phyloP scores from a whole-genome alignment of 2,888 invertebrate genomes.

The Tyria jacobaeae region DNA sequence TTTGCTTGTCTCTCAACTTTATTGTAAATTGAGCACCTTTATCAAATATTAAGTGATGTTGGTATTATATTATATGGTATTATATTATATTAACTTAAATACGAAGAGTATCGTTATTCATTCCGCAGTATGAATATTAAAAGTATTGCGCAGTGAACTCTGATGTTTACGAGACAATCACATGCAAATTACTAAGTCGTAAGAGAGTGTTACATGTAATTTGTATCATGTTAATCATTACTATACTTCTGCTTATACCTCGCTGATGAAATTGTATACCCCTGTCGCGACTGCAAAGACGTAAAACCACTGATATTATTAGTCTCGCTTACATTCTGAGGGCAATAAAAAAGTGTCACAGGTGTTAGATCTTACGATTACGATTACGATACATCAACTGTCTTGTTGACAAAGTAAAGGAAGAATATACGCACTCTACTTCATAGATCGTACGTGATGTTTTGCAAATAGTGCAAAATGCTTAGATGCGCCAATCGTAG shows the following conservation, averaged over 20 bases:
- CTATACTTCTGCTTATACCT: conserved; percentile 58
- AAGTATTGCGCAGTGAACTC: conserved; percentile 65
- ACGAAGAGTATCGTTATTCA: conserved; percentile 50
- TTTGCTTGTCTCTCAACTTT: no score
- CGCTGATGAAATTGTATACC: conserved; percentile 65
- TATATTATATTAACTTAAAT: conserved; percentile 43
- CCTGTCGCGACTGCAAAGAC: conserved; percentile 50
- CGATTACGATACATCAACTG: conserved; percentile 17
- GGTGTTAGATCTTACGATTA: conserved; percentile 26
- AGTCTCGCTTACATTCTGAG: conserved; percentile 29
- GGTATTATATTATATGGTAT: no score
- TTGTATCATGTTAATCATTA: conserved; percentile 63
- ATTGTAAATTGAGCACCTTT: no score
- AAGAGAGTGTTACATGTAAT: conserved; percentile 61
- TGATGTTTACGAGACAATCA: conserved; percentile 63
- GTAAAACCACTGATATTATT: conserved; percentile 48
- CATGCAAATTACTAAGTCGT: conserved; percentile 59
- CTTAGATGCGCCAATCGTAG: conserved; percentile 21
- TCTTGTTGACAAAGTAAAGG: conserved; percentile 17
- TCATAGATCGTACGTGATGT: conserved; percentile 14
- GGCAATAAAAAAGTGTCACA: conserved; percentile 19
- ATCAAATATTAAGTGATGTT: no score
- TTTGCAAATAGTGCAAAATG: conserved; percentile 14
- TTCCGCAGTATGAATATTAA: conserved; percentile 53
- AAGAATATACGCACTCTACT: neutral